Conservation (phyloP, 2,797 vertebrate species). For the Platyrinchus mystaceus region DNA sequence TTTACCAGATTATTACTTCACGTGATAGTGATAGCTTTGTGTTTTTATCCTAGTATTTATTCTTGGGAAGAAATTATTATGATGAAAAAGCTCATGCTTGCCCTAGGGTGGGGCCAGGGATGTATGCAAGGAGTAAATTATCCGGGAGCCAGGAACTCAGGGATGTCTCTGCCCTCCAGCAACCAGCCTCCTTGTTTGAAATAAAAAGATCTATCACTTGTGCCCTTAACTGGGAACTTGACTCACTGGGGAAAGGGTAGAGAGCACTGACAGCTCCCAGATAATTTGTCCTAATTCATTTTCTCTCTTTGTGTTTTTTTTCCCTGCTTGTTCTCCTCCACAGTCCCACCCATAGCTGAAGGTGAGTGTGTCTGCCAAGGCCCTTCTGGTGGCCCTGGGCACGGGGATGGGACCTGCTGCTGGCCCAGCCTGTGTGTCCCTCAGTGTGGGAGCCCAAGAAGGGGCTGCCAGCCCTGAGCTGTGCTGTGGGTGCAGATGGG, state of each 20-base stretch:
- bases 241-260: not conserved
- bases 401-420: accelerated
- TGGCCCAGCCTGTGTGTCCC: not conserved
- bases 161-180: not conserved
- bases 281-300: not conserved
- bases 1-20: not conserved
- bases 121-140: not conserved
- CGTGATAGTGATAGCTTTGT: not conserved
- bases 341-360: accelerated
- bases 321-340: not conserved
- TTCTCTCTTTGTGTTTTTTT: not conserved
- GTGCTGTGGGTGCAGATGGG: not conserved
- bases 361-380: not conserved
- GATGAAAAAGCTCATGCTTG: accelerated
- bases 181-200: not conserved
- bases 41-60: not conserved
- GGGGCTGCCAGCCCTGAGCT: not conserved
- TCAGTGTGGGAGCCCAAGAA: not conserved
- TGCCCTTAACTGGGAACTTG: not conserved
- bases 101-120: not conserved
- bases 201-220: not conserved
- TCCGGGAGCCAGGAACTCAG: not conserved
- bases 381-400: accelerated
- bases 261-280: not conserved
- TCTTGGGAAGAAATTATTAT: not conserved